Base-by-base conservation (phyloP, 2,888 invertebrate species). In the Agrilus cyanescens region DNA sequence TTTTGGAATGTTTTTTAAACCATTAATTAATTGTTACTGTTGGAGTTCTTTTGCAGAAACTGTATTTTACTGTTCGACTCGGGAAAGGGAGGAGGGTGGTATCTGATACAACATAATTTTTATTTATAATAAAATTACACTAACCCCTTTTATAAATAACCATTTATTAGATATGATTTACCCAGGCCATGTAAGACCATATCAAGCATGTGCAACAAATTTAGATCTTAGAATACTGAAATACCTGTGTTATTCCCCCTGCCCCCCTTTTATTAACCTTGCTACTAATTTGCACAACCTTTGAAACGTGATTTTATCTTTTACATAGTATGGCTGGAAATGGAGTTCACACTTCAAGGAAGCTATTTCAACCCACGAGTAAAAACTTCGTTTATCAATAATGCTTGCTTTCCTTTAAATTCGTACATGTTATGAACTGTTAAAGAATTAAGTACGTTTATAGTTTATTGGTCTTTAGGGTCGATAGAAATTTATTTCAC, bases 311-410 rank as follows among this genome's bases (percentile, higher is more conserved):
- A 63, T 63, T 55, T 63, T 63, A 65, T 65, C 66, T 67, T 68
- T 68, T 67, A 68, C 71, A 62, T 72, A 87, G 87, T 86, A 81
- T 79, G 86, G 85, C 80, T 90, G 91, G 91, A 87, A 87, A 80
- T 84, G 87, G 83, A 90, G 89, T 82, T 80, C 87, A 75, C 84
- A 89, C 86, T 91, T 91, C 89, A 86, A 84, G 83, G 87, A 90
- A 79, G 88, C 88, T 76, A 85, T 89, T 75, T 82, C 85, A 77
- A 79, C 79, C 75, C 80, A 81, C 74, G 84, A 85, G 84, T 84
- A 84, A 82, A 73, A 68, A 70, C 69, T 72, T 70, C 73, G 58
- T 61, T 60, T 61, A 48, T 58, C 57, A 59, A 60, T 62, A 61
- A 58, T 66, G 65, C 65, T 65, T 66, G 65, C 64, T 57, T 62